phyloP scores from a whole-genome alignment of 2,113 vertebrate species.

The Anolis sagrei region DNA sequence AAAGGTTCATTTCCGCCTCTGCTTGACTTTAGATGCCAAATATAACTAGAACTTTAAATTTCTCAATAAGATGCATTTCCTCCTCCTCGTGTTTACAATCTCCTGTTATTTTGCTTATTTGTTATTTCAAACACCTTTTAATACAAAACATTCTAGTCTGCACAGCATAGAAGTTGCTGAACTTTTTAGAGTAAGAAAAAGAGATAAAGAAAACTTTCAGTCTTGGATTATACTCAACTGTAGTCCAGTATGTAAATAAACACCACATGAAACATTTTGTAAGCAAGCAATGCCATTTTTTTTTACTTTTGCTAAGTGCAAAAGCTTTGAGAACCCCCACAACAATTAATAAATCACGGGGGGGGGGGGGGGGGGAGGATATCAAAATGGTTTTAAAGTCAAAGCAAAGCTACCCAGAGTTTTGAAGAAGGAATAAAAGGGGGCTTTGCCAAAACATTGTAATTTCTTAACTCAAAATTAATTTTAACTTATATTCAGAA shows the following conservation, averaged over 20 bases:
- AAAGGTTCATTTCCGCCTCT: background rate
- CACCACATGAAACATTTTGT: background rate
- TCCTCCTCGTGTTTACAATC: too few relatives aligned
- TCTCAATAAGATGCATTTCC: too few relatives aligned
- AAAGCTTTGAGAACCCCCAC: background rate
- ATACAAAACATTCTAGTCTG: too few relatives aligned
- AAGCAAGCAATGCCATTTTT: background rate
- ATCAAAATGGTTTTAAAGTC: background rate
- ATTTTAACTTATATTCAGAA: too few relatives aligned
- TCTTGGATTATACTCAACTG: too few relatives aligned
- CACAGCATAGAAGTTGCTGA: too few relatives aligned
- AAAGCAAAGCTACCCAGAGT: background rate
- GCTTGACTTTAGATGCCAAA: background rate
- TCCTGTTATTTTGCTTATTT: too few relatives aligned
- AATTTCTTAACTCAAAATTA: background rate
- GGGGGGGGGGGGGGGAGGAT: background rate
- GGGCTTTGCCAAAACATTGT: background rate
- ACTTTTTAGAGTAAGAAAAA: too few relatives aligned
- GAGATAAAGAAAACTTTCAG: background rate
- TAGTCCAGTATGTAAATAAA: background rate
- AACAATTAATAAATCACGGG: background rate
- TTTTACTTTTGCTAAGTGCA: background rate
- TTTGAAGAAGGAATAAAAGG: background rate
- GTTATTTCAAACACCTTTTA: too few relatives aligned
- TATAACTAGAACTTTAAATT: background rate